A percentile compares a stretch with the other conserved stretches of the same genome.
Conservation (phyloP, 2,797 vertebrate genomes). For the Ambastaia sidthimunki region DNA sequence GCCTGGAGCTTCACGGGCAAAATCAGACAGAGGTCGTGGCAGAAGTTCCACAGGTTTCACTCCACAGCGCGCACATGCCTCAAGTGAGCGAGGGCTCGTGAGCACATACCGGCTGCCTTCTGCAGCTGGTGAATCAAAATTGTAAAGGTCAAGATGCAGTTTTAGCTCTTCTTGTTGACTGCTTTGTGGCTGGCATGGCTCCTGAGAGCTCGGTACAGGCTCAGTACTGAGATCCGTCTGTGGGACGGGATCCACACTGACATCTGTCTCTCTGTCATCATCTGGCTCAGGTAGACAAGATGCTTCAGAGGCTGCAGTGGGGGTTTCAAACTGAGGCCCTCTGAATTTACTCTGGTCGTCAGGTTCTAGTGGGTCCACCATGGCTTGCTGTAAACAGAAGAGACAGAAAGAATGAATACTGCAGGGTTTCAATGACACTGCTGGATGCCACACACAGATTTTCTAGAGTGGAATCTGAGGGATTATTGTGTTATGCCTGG, state of each 20-base stretch:
- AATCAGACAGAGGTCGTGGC: constrained; percentile 84
- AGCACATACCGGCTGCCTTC: constrained; percentile 97
- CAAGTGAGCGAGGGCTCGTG: constrained; percentile 94
- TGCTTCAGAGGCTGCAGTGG: constrained; percentile 68
- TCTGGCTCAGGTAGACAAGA: constrained; percentile 70
- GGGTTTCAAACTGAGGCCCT: constrained; percentile 65
- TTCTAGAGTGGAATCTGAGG: constrained; percentile 60
- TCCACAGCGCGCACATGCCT: constrained; percentile 93
- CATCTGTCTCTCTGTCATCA: constrained; percentile 67
- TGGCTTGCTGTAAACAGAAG: constrained; percentile 65
- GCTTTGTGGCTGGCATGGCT: constrained; percentile 53
- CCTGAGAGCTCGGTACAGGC: constrained; percentile 43
- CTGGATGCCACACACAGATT: constrained; percentile 48
- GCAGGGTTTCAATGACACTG: constrained; percentile 34
- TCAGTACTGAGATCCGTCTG: constrained; percentile 67
- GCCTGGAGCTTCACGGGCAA: constrained; percentile 90
- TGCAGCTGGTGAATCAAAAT: constrained; percentile 90
- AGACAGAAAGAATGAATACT: constrained; percentile 8
- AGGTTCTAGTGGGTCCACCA: constrained; percentile 83
- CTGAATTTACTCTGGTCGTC: constrained; percentile 78
- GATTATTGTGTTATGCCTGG: constrained; percentile 63
- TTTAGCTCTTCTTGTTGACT: constrained; percentile 78
- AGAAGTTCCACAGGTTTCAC: constrained; percentile 95
- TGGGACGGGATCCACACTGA: constrained; percentile 64
- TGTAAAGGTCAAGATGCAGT: constrained; percentile 93